Evolutionary conservation across 2,797 vertebrate species (phyloP).

Genomic region (Pseudotriccus pelzelni): DNA sequence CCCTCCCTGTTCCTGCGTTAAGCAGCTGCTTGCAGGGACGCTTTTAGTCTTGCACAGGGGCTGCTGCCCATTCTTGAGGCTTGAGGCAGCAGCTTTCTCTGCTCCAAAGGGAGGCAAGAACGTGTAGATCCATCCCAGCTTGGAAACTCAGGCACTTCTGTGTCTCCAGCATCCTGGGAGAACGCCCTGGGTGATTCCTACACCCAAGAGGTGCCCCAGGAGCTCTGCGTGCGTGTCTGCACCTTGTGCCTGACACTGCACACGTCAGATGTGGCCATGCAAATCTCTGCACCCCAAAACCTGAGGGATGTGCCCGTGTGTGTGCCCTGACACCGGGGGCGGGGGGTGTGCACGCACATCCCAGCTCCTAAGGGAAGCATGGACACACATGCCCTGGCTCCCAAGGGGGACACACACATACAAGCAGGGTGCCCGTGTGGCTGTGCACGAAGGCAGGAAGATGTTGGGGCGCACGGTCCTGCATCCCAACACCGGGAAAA

Average conservation of each 20-base stretch:
- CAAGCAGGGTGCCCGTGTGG: accelerated
- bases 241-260: not conserved
- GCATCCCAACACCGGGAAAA: accelerated
- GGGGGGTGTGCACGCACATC: accelerated
- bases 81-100: not conserved
- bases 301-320: accelerated
- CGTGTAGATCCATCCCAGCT: not conserved
- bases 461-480: accelerated
- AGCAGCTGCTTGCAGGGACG: not conserved
- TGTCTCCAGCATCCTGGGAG: not conserved
- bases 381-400: accelerated
- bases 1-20: not conserved
- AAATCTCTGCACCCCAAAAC: not conserved
- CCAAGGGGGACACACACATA: accelerated
- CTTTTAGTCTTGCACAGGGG: not conserved
- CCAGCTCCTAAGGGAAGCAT: accelerated
- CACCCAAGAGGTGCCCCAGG: accelerated
- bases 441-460: not conserved
- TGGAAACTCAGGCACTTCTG: not conserved
- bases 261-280: accelerated
- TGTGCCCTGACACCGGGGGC: not conserved
- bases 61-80: not conserved
- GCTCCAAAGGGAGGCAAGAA: not conserved
- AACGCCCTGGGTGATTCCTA: too few species aligned
- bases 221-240: accelerated